phyloP scores from a whole-genome alignment of 1,140 invertebrate species.

The Zaprionus vittiger region DNA sequence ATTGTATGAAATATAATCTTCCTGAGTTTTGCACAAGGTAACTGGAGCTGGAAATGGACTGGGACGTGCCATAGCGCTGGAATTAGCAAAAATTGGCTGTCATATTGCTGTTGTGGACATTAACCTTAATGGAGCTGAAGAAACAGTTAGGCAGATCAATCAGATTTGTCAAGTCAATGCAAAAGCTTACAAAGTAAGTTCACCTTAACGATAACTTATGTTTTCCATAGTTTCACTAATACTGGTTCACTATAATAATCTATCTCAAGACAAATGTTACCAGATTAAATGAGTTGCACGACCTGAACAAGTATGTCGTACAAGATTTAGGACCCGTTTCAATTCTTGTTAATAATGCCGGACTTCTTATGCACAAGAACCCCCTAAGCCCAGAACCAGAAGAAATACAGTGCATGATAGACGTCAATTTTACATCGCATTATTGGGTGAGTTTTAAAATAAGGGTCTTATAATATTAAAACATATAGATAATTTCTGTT shows the following conservation, averaged over 20 bases:
- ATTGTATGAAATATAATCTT: neutral
- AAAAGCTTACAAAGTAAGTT: conserved; percentile 56
- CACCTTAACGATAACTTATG: neutral
- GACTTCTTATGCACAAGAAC: conserved; percentile 52
- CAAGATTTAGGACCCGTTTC: conserved; percentile 65
- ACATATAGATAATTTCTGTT: neutral
- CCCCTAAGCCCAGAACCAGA: conserved; percentile 24
- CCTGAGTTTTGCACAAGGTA: conserved; percentile 29
- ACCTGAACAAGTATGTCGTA: conserved; percentile 37
- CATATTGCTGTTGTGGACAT: conserved; percentile 61
- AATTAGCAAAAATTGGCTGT: conserved; percentile 59
- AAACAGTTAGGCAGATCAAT: conserved; percentile 50
- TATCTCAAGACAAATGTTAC: conserved; percentile 47
- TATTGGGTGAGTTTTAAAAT: conserved; percentile 58
- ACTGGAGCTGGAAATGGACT: conserved; percentile 65
- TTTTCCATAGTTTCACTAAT: too few relatives aligned
- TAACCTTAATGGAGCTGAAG: conserved; percentile 51
- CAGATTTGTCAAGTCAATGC: conserved; percentile 31
- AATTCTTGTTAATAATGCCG: conserved; percentile 74
- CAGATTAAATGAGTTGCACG: conserved; percentile 35
- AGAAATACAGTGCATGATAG: conserved; percentile 60
- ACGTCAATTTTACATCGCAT: conserved; percentile 63
- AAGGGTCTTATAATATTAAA: neutral
- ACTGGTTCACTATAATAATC: neutral
- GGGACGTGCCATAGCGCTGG: conserved; percentile 50